phyloP scores from a whole-genome alignment of 2,797 vertebrate species.

The Falco rusticolus region DNA sequence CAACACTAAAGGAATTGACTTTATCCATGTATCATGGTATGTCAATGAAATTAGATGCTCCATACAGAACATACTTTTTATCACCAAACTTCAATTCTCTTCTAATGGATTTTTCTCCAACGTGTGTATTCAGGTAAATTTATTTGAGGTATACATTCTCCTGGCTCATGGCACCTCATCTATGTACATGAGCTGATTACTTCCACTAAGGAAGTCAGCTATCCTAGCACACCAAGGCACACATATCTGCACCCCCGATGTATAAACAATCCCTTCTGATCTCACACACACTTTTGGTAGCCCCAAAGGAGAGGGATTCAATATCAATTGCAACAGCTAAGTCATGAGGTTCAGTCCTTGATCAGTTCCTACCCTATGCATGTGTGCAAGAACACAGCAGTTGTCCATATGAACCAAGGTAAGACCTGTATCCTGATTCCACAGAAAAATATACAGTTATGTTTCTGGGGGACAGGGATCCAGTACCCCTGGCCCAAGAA shows the following conservation, averaged over 20 bases:
- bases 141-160: neutral
- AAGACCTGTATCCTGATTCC: neutral
- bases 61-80: neutral
- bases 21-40: neutral
- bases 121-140: neutral
- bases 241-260: accelerated
- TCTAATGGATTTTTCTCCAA: neutral
- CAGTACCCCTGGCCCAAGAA: neutral
- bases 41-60: neutral
- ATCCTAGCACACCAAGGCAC: neutral
- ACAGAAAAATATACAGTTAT: neutral
- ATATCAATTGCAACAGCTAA: neutral
- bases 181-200: neutral
- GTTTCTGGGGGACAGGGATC: neutral
- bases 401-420: neutral
- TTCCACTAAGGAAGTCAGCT: neutral
- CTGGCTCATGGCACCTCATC: neutral
- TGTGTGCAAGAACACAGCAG: neutral
- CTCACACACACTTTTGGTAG: neutral
- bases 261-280: neutral
- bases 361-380: neutral
- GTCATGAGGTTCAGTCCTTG: neutral
- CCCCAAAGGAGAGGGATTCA: neutral
- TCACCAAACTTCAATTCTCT: neutral
- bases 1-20: neutral